Evolutionary conservation across 2,797 vertebrate species (phyloP), one percentile per base, ranked within the genome.

Genomic region (Pangasius macronema): DNA sequence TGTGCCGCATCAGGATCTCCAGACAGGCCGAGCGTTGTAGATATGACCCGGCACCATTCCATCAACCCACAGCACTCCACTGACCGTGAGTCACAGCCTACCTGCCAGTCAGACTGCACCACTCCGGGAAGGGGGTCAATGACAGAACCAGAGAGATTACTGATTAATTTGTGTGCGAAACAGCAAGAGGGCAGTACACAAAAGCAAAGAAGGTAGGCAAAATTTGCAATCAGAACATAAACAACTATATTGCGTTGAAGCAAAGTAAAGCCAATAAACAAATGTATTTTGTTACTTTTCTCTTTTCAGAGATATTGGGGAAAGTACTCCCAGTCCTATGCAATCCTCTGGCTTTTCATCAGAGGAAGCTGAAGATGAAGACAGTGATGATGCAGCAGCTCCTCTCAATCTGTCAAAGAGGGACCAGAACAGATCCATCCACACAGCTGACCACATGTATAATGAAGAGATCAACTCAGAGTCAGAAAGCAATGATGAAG

Each of bases 321-420:
- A 51, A 90, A 85, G 33, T 11, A 18, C 68, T 85, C 70, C 85
- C 8, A 76, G 49, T 53, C 24, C 61, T 18, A 87, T 90, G 14
- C 87, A 76, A 22, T 68, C 53, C 89, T 73, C 86, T 33, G 87
- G 84, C 77, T 87, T 73, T 14, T 72, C 36, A 16, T 89, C 91
- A 6, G 91, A 93, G 8, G 94, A 95, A 0, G 89, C 94, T 3
- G 82, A 91, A 0, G 85, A 91, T 4, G 87, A 92, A 14, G 86
- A 89, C 0, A 89, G 82, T 63, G 95, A 95, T 6, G 94, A 96
- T 0, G 91, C 96, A 72, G 86, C 92, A 79, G 93, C 49, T n/a
- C 98, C 98, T 0, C 97, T 99, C 75, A 99, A 99, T 75, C 98
- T 99, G 90, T 99, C 98, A 0, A 98, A 96, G 72, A 97, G 94